These are phyloP conservation scores for Pangasius macronema DNA, from an alignment of 2,797 vertebrate species.

Conservation along the genomic window DNA sequence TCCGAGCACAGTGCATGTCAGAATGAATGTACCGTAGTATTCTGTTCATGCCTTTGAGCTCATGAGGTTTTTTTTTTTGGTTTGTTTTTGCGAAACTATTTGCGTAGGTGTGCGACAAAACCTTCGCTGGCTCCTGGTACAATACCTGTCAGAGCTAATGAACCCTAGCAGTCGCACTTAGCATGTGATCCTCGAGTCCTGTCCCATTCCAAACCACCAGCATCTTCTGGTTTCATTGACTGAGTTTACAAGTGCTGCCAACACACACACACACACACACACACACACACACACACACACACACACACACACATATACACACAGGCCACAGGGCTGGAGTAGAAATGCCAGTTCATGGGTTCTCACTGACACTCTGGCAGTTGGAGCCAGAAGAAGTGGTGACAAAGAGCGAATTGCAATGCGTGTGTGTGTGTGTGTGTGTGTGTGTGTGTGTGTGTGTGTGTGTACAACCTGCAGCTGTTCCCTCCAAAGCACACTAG, in stretches of 20 bases:
- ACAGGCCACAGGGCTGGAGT: constrained; percentile 73
- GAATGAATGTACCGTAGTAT: neutral
- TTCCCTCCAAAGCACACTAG: constrained; percentile 66
- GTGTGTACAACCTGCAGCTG: constrained; percentile 68
- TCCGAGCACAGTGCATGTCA: constrained; percentile 6
- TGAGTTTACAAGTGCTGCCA: constrained; percentile 69
- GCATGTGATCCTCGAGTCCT: constrained; percentile 71
- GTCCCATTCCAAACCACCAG: constrained; percentile 73
- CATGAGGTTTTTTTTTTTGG: constrained; percentile 66
- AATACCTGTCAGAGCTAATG: constrained; percentile 76
- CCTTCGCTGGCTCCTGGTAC: constrained; percentile 67
- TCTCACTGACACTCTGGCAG: constrained; percentile 63
- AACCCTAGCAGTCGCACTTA: constrained; percentile 71
- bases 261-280: constrained; percentile 55
- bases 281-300: constrained; percentile 36
- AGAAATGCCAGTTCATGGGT: constrained; percentile 69
- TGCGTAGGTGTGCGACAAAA: constrained; percentile 71
- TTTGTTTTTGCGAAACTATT: constrained; percentile 71
- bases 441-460: constrained; percentile 47
- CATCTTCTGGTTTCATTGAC: constrained; percentile 80
- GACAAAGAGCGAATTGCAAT: constrained; percentile 66
- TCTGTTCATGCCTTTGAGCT: constrained; percentile 63
- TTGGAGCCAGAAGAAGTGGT: constrained; percentile 59
- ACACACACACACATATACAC: constrained; percentile 37
- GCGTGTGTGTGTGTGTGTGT: constrained; percentile 34